Conservation (phyloP, 2,888 invertebrate genomes). For the Rhagophthalmus giganteus region DNA sequence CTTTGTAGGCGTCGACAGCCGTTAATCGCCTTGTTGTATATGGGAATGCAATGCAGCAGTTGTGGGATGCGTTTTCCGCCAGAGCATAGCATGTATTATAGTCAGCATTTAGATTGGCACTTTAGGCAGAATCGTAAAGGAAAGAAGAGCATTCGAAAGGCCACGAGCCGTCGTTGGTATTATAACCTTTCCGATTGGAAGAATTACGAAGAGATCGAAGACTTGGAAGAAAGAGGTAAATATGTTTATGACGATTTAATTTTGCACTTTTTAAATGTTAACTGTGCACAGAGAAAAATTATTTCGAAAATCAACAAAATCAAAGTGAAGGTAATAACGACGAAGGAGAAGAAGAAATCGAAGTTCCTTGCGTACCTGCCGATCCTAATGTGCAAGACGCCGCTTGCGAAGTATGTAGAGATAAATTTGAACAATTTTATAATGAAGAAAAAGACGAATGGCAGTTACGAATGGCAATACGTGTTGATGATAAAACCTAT, state of each 20-base stretch:
- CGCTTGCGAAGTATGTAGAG: conserved; percentile 87
- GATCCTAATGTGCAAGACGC: conserved; percentile 66
- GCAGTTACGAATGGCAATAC: conserved; percentile 85
- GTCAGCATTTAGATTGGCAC: conserved; percentile 98
- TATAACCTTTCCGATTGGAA: conserved; percentile 90
- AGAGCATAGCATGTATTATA: conserved; percentile 86
- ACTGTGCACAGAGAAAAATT: conserved; percentile 71
- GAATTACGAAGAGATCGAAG: conserved; percentile 92
- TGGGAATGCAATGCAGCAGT: conserved; percentile 94
- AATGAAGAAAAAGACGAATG: conserved; percentile 98
- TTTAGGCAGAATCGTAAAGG: conserved; percentile 91
- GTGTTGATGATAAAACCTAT: conserved; percentile 75
- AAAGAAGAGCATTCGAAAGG: conserved; percentile 80
- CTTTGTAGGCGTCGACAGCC: conserved; percentile 69
- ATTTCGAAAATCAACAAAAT: conserved; percentile 73
- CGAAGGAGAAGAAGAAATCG: conserved; percentile 63
- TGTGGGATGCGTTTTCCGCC: conserved; percentile 94
- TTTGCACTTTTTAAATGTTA: background rate
- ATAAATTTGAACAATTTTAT: conserved; percentile 92
- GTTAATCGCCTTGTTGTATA: conserved; percentile 72
- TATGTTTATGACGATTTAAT: conserved; percentile 4
- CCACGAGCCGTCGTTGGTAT: conserved; percentile 87
- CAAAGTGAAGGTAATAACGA: conserved; percentile 62
- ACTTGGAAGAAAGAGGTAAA: conserved; percentile 81
- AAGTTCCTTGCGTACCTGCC: conserved; percentile 73